Evolutionary conservation across 2,113 vertebrate species (phyloP), one percentile per base, ranked within the genome.

Genomic region (Solea senegalensis): DNA sequence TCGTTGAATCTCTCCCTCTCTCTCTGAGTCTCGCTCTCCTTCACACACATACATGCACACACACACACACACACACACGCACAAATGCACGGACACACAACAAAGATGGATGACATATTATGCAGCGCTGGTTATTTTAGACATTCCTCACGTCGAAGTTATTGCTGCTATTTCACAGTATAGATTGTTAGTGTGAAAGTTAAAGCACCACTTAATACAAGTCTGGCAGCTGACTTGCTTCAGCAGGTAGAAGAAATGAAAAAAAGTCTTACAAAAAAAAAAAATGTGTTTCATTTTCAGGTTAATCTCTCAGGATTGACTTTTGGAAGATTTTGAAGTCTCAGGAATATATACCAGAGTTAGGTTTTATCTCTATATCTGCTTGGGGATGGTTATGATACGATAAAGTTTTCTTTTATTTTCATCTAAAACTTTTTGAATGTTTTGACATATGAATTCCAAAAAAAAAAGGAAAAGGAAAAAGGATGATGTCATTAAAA

Each of bases 41-140:
- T 7, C 54, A 45, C 13, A 57, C 13, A 27, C 40, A 50, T 44
- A 61, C 44, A 58, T 52, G 63, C 64, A 58, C 62, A 41, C 12
- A 41, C 59, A 65, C 13, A 27, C 40, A 50, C 57, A 67, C 64
- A 58, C 62, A 41, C 49, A 66, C 58, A 69, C 67, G 58, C 28
- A 78, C 64, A 58, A 58, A 62, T 59, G 44, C 39, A 64, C 34
- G 54, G n/a, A 53, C 12, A 50, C 49, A 72, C 16, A 80, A 80
- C 60, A 69, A 50, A 78, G 71, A 83, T 65, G 55, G 65, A 82
- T 87, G 73, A 78, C 46, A 45, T 48, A 26, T 78, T 58, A 63
- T 9, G 9, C 60, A 48, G 41, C 41, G 26, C 67, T 81, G 63
- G 61, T 82, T 86, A 76, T 78, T 80, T 69, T 51, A 62, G 51